Base-by-base conservation (phyloP, 2,888 invertebrate genomes). In the Eilema sororculum region DNA sequence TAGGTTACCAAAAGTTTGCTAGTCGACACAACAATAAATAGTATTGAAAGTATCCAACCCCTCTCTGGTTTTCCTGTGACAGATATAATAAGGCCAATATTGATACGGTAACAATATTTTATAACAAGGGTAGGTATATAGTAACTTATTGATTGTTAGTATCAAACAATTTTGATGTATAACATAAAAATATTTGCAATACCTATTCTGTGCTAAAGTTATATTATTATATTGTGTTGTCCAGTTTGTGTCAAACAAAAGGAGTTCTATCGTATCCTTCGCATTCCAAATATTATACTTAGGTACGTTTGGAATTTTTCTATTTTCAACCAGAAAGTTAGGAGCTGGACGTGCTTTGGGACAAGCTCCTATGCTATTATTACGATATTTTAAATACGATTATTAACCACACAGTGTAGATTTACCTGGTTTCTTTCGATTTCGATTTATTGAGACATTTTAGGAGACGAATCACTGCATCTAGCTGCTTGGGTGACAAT, bases 381-480 rank as follows among this genome's bases (percentile, higher is more conserved):
- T 3, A 37, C 0, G 4, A 56, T 56, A 56, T 33, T 33, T n/a
- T 5, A 20, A 56, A 56, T 56, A 56, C 52, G n/a, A n/a, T 20
- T n/a, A 20, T 8, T 6, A 56, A 20, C 16, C 20, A 46, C 0
- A 5, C 22, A 24, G 37, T 6, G 25, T 28, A 6, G 16, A 64
- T 28, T 67, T 67, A 70, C 66, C 70, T 61, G n/a, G 57, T 30
- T 3, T 58, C 28, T 20, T 33, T 9, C 6, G 52, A 20, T 25
- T 24, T 16, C 20, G 66, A 22, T 24, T 30, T 28, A 37, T 30
- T 61, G 3, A 70, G n/a, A 56, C 57, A 41, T n/a, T 66, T 57
- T 8, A 70, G 61, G 10, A 70, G 61, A 37, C 67, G 46, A 46
- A 70, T 70, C 6, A 70, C 62, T 58, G 63, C 57, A 13, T 70